A percentile compares a stretch with the other conserved stretches of the same genome.
Evolutionary conservation across 2,888 invertebrate genomes (phyloP).

Genomic region (Drosophila flavopinicola): DNA sequence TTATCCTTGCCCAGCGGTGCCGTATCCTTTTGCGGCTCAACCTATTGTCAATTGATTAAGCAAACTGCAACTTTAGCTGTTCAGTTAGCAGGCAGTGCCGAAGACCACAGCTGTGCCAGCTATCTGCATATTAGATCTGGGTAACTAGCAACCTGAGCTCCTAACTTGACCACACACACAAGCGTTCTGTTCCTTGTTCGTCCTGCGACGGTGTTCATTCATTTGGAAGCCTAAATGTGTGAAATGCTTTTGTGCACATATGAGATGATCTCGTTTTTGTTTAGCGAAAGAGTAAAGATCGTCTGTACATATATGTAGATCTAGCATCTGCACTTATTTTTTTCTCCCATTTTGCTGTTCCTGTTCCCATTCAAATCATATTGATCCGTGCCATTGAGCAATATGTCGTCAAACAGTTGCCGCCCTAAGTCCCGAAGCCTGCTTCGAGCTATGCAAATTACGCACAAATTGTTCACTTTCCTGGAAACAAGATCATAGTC

Average conservation of each 20-base stretch:
- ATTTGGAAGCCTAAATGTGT: conserved; percentile 74
- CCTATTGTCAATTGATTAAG: conserved; percentile 72
- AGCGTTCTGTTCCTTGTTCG: conserved; percentile 5
- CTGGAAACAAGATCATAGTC: conserved; percentile 55
- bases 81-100: conserved; percentile 58
- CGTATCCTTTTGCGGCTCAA: conserved; percentile 20
- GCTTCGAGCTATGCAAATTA: conserved; percentile 66
- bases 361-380: conserved; percentile 44
- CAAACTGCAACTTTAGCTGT: conserved; percentile 61
- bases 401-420: conserved; percentile 77
- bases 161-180: conserved; percentile 59
- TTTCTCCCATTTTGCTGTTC: conserved; percentile 5
- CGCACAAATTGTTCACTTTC: conserved; percentile 73
- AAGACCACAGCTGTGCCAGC: conserved; percentile 30
- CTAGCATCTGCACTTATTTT: conserved; percentile 38
- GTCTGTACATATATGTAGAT: neutral
- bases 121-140: conserved; percentile 59
- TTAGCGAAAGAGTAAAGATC: conserved; percentile 61
- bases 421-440: conserved; percentile 58
- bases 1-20: conserved; percentile 56
- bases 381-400: conserved; percentile 74
- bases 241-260: conserved; percentile 73
- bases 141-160: conserved; percentile 36
- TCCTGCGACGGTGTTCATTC: conserved; percentile 53
- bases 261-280: conserved; percentile 76